Base-by-base conservation (phyloP, 53 echinoderm and acorn worm genomes). In the Apostichopus leukothele region DNA sequence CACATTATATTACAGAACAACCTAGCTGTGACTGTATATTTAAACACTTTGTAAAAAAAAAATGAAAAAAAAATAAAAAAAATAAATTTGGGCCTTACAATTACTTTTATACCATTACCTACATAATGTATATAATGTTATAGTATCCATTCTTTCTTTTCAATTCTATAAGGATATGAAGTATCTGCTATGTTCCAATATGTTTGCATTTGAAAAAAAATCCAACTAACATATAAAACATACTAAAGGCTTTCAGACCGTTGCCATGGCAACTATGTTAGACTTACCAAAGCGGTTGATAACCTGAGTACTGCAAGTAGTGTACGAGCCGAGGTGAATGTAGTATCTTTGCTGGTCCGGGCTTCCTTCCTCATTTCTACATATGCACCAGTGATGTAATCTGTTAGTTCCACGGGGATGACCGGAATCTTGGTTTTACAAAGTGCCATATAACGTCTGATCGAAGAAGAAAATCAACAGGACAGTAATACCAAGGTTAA, bases 351-450 rank as follows among this genome's bases (percentile, higher is more conserved):
- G 85, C 99, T 98, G 51, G 91, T 92, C 61, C 97, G 90, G 9
- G 99, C 99, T 91, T 98, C 99, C 83, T 98, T 98, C 12, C 99
- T 90, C 99, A 98, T 98, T 75, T 98, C 99, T 25, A 98, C 99
- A 68, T 98, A 98, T 52, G 99, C 99, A 60, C 99, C 99, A 4
- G 99, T 98, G 89, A 98, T 98, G 89, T 98, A 98, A 91, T 98
- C 99, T 67, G 95, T 98, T 61, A 98, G 84, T 6, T 84, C 75
- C 77, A 96, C 95, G 0, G 99, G 99, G 26, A 98, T 94, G 19
- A 84, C 93, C 4, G 99, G 96, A 81, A 74, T 79, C 87, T 98
- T 98, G 11, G 95, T 98, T 92, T 98, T 96, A 76, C 99, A 98
- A 19, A 98, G 89, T 50, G 99, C 94, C 20, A 98, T 90, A 89